These are phyloP conservation scores for Diabrotica undecimpunctata DNA, from an alignment of 1,140 invertebrate species.

Conservation along the genomic window DNA sequence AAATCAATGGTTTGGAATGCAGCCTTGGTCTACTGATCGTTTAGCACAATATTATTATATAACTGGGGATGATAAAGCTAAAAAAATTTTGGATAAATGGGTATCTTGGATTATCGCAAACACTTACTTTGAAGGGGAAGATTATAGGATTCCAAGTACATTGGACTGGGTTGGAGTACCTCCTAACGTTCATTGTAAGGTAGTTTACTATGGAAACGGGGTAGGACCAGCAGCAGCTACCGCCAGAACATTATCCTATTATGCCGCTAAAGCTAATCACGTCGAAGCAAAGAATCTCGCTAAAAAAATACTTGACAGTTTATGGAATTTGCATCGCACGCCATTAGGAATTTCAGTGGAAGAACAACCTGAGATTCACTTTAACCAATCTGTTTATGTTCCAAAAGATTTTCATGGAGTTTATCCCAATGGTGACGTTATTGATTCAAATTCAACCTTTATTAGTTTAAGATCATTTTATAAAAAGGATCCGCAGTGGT, in stretches of 20 bases:
- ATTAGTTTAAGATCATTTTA: constrained; percentile 24
- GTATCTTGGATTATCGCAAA: constrained; percentile 21
- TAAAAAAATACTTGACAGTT: constrained; percentile 22
- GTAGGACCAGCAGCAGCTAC: constrained; percentile 26
- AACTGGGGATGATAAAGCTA: constrained; percentile 23
- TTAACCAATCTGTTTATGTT: constrained; percentile 25
- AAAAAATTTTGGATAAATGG: constrained; percentile 27
- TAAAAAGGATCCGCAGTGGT: constrained; percentile 25
- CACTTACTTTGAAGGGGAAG: constrained; percentile 19
- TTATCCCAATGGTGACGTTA: constrained; percentile 26
- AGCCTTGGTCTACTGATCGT: constrained; percentile 29
- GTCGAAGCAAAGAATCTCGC: constrained; percentile 16
- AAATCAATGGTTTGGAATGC: constrained; percentile 31
- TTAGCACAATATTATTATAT: constrained; percentile 30
- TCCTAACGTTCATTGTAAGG: constrained; percentile 24
- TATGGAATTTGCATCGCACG: constrained; percentile 19
- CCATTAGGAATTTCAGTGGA: constrained; percentile 21
- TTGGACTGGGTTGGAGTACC: constrained; percentile 23
- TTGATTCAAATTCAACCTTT: constrained; percentile 25
- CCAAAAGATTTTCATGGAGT: constrained; percentile 24
- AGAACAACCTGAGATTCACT: constrained; percentile 22
- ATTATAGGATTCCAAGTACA: constrained; percentile 25
- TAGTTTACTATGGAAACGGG: constrained; percentile 23
- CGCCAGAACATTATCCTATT: constrained; percentile 26
- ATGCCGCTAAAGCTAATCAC: constrained; percentile 23